phyloP scores from a whole-genome alignment of 1,140 invertebrate genomes.

The Atta texana region DNA sequence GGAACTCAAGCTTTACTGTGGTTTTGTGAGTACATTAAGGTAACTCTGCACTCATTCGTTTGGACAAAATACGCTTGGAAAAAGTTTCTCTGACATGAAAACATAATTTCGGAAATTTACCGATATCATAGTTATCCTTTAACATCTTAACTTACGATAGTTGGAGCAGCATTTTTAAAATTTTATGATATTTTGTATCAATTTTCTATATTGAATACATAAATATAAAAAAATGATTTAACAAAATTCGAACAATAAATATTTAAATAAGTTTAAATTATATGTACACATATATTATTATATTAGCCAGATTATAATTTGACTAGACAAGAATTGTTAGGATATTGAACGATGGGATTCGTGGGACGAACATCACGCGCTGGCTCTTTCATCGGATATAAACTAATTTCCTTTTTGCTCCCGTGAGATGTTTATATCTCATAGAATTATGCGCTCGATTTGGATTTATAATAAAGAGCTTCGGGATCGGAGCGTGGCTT shows the following conservation, averaged over 20 bases:
- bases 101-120: slow-evolving; percentile 58
- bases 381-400: slow-evolving; percentile 71
- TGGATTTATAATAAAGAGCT: slow-evolving; percentile 84
- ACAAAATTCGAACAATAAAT: not conserved
- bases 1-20: slow-evolving; percentile 51
- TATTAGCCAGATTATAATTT: slow-evolving; percentile 4
- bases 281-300: not conserved
- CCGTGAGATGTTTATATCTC: slow-evolving; percentile 80
- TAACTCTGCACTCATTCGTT: not conserved
- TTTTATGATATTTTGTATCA: not conserved
- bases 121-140: slow-evolving; percentile 46
- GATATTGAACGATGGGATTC: slow-evolving; percentile 37
- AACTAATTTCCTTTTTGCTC: slow-evolving; percentile 70
- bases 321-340: not conserved
- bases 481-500: slow-evolving; percentile 69
- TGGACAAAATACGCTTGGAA: slow-evolving; percentile 2
- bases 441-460: slow-evolving; percentile 81
- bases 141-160: not conserved
- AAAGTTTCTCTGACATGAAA: slow-evolving; percentile 58
- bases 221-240: not conserved
- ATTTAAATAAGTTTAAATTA: slow-evolving; percentile 2
- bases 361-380: slow-evolving; percentile 7
- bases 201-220: not conserved
- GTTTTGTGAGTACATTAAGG: slow-evolving; percentile 69
- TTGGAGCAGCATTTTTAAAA: not conserved